phyloP scores from a whole-genome alignment of 2,797 vertebrate genomes.

The Antrozous pallidus region DNA sequence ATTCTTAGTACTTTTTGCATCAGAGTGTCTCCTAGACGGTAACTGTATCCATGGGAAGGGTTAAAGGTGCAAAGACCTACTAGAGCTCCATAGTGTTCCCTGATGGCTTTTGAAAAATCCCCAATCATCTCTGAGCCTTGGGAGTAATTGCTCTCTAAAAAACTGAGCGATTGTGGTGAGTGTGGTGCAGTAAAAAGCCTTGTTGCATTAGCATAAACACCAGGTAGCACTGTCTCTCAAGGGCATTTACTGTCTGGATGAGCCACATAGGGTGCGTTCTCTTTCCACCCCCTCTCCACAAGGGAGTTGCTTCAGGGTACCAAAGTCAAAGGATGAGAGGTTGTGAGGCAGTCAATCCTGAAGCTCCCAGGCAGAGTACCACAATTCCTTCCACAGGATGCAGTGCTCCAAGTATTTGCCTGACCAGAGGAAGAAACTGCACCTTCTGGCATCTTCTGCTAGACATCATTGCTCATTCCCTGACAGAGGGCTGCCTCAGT shows the following conservation, averaged over 20 bases:
- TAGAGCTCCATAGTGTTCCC: not conserved
- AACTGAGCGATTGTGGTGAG: not conserved
- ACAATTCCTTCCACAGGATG: not conserved
- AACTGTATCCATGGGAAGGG: not conserved
- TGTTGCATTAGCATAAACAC: not conserved
- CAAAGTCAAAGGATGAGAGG: not conserved
- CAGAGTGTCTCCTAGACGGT: not conserved
- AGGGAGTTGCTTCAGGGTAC: not conserved
- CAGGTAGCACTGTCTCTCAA: not conserved
- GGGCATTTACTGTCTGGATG: not conserved
- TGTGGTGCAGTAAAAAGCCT: not conserved
- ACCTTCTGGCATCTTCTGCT: not conserved
- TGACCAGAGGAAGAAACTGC: not conserved
- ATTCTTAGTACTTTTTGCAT: not conserved
- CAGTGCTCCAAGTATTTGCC: not conserved
- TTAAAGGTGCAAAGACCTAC: not conserved
- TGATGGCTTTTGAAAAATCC: not conserved
- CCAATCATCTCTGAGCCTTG: not conserved
- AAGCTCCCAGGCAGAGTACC: not conserved
- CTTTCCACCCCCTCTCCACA: not conserved
- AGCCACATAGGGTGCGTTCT: not conserved
- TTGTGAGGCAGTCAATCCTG: not conserved
- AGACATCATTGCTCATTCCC: not conserved
- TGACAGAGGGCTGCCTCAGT: not conserved
- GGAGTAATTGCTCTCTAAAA: not conserved